Evolutionary conservation across 2,888 invertebrate genomes (phyloP).

Genomic region (Apoda limacodes): DNA sequence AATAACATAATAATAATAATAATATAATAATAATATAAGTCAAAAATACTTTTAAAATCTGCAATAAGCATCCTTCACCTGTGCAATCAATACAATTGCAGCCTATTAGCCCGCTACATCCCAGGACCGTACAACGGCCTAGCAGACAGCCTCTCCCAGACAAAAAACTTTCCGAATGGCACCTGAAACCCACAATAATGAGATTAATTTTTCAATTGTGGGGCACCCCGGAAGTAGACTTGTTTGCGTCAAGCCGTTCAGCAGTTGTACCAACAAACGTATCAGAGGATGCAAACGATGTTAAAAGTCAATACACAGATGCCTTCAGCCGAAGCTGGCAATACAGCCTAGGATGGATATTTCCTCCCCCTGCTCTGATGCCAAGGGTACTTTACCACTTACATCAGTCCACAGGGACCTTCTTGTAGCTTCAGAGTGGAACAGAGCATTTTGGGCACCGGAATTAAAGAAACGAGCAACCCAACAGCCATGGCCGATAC

Average conservation of each 20-base stretch:
- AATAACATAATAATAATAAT: too few species aligned
- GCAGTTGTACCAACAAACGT: slow-evolving; percentile 14
- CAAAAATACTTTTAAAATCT: slow-evolving; percentile 8
- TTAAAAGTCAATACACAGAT: slow-evolving; percentile 12
- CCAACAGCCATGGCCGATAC: slow-evolving; percentile 9
- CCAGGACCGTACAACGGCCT: slow-evolving; percentile 12
- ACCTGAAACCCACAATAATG: slow-evolving; percentile 1
- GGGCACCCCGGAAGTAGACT: slow-evolving; percentile 7
- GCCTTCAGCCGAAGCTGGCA: slow-evolving; percentile 16
- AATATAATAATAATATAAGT: too few species aligned
- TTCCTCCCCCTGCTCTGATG: slow-evolving; percentile 18
- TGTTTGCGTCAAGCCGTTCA: slow-evolving; percentile 20
- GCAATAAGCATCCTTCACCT: slow-evolving; percentile 6
- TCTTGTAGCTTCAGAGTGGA: slow-evolving; percentile 15
- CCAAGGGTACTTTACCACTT: slow-evolving; percentile 12
- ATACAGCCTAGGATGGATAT: slow-evolving; percentile 18
- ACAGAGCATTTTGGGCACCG: slow-evolving; percentile 16
- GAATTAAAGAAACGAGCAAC: slow-evolving; percentile 14
- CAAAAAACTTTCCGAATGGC: slow-evolving; percentile 9
- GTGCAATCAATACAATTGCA: slow-evolving; percentile 4
- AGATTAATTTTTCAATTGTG: slow-evolving; percentile 5
- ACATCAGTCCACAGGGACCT: slow-evolving; percentile 11
- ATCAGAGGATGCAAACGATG: slow-evolving; percentile 11
- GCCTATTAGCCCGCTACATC: slow-evolving; percentile 8
- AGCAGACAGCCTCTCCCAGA: slow-evolving; percentile 10